Evolutionary conservation across 2,888 invertebrate species (phyloP), one percentile per base, ranked within the genome.

Genomic region (Cataglyphis rosenhaueri): DNA sequence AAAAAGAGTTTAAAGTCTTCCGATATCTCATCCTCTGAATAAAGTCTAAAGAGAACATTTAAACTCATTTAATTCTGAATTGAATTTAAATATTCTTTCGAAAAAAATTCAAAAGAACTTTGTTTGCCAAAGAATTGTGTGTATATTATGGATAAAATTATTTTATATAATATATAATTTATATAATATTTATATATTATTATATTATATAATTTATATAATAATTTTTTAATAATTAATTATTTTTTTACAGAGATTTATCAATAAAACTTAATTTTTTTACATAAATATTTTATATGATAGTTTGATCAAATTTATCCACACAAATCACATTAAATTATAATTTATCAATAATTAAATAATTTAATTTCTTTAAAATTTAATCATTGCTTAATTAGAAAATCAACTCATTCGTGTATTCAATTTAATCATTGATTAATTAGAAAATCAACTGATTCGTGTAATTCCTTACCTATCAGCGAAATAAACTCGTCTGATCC

Each of bases 1-100:
- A 99, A 96, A 95, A 99, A 99, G 66, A 99, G 95, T 95, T 99
- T 99, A 94, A 98, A 99, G 94, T 99, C 99, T 44, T 98, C 98
- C 4, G 99, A 99, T 88, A 99, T 95, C 94, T 99, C 98, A 94
- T 99, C 98, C 95, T 99, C 99, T 6, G 98, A 97, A 95, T 99
- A 99, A 81, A 99, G 95, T 92, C 98, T 96, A 94, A 74, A 74
- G 0, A n/a, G 3, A 55, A 81, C 15, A n/a, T 74, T 68, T 35
- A 18, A 18, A 5, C 5, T 18, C 6, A 6, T 1, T 68, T 52
- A 70, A 55, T 0, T n/a, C 1, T 21, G 9, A 70, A 35, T 55
- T 70, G 8, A 12, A 66, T 1, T 4, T n/a, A 48, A 48, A 18
- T 35, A 9, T 21, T 55, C n/a, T 55, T 18, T 68, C 8, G 6